Evolutionary conservation across 2,797 vertebrate genomes (phyloP), one percentile per base, ranked within the genome.

Genomic region (Acipenser transmontanus): DNA sequence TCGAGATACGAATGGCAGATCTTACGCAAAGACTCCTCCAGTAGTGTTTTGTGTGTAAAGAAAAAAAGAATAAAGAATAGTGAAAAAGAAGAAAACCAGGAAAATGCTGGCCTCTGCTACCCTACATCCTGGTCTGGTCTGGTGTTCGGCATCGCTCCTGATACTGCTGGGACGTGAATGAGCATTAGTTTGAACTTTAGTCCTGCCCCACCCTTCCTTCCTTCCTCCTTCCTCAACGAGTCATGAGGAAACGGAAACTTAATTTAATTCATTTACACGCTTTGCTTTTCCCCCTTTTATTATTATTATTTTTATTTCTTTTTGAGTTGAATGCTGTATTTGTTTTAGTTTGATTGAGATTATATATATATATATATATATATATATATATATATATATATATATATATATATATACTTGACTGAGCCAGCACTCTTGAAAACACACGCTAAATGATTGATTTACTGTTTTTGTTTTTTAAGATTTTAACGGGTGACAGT

Each of bases 241-340:
- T 17, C 17, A 17, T 17, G 17, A 17, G 17, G 17, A 17, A 10
- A 6, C 54, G 17, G 17, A 17, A 10, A 6, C 54, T 57, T 12
- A 65, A 67, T 62, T 62, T 49, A 49, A 12, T 56, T n/a, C 17
- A 6, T 65, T 71, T 64, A 48, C 54, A 57, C 1, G 6, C 54
- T 6, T 6, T 12, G n/a, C 60, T 63, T 70, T n/a, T 72, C 60
- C 62, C 61, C 7, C 64, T 48, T 54, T 69, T 72, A 62, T 52
- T 65, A 73, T 48, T 69, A 17, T 68, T 72, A 67, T 71, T 76
- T 73, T 79, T 78, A 78, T 85, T 75, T 71, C 75, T 83, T 94
- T 87, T 90, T 88, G 83, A 83, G 84, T 93, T 92, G 89, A 89
- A 91, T 93, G 90, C 92, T 93, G 87, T 93, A 91, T 92, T 89